These are phyloP conservation scores for Cricetomys ansorgei DNA, from an alignment of 2,113 vertebrate species.

Conservation along the genomic window DNA sequence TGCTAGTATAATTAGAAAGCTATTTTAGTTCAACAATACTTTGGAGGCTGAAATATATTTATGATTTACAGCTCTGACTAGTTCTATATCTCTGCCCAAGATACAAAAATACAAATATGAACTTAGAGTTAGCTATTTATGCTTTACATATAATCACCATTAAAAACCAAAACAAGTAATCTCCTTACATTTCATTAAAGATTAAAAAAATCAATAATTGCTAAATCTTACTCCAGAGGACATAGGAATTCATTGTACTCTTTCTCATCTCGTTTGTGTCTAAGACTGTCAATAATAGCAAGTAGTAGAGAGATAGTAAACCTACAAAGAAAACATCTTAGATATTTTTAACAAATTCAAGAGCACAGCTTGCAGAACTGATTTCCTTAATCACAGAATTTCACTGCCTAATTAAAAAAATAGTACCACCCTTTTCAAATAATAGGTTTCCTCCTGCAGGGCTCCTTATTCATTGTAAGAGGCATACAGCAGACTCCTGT, in stretches of 20 bases:
- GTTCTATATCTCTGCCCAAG: slow-evolving; percentile 48
- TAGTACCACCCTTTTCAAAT: slow-evolving; percentile 1
- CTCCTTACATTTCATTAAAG: slow-evolving; percentile 34
- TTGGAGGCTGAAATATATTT: slow-evolving; percentile 21
- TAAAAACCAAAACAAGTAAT: slow-evolving; percentile 29
- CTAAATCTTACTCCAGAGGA: neutral
- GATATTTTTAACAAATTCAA: slow-evolving; percentile 50
- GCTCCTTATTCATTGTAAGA: neutral
- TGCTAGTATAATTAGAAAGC: slow-evolving; percentile 53
- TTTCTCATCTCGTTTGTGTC: neutral
- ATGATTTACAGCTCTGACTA: slow-evolving; percentile 55
- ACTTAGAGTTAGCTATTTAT: slow-evolving; percentile 32
- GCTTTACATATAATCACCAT: neutral
- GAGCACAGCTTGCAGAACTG: neutral
- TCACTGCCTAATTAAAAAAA: slow-evolving; percentile 17
- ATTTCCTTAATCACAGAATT: slow-evolving; percentile 47
- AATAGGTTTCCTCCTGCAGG: slow-evolving; percentile 18
- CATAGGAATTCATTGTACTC: neutral
- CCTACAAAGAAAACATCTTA: slow-evolving; percentile 7
- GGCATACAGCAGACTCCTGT: neutral
- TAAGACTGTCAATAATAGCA: neutral
- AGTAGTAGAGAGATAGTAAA: neutral
- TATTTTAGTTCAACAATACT: slow-evolving; percentile 29
- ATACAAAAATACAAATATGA: slow-evolving; percentile 43
- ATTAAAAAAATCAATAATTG: neutral